Conservation (phyloP, 2,113 vertebrate genomes). For the Ceyx cyanopectus region DNA sequence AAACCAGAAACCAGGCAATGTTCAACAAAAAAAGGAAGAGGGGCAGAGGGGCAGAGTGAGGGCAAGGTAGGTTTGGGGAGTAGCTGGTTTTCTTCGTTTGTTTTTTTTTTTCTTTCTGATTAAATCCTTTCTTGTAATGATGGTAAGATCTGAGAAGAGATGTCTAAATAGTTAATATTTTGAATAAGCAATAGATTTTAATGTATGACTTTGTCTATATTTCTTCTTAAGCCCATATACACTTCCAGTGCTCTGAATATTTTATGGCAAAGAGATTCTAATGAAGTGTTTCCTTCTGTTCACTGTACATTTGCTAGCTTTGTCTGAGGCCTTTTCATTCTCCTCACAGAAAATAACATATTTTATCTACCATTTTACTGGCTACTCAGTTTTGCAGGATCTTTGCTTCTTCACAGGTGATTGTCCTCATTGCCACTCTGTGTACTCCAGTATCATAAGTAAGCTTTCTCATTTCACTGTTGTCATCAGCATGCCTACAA, state of each 20-base stretch:
- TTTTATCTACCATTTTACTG: background rate
- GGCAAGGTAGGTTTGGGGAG: accelerated
- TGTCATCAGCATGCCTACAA: background rate
- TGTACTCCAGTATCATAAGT: background rate
- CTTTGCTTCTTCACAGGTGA: background rate
- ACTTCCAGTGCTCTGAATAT: background rate
- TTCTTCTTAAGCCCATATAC: background rate
- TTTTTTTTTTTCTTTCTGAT: background rate
- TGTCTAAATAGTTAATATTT: background rate
- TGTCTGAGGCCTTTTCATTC: background rate
- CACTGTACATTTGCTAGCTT: background rate
- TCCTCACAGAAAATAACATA: background rate
- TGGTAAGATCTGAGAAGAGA: background rate
- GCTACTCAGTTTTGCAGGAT: background rate
- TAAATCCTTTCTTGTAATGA: background rate
- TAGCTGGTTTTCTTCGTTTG: background rate
- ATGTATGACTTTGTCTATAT: background rate
- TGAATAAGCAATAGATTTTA: background rate
- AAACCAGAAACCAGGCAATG: background rate
- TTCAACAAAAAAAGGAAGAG: background rate
- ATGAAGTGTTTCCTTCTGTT: background rate
- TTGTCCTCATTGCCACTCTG: background rate
- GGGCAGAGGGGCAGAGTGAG: accelerated
- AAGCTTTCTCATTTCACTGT: background rate
- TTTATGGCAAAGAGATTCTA: background rate